phyloP scores from a whole-genome alignment of 2,113 vertebrate genomes.

The Sterrhoptilus dennistouni region DNA sequence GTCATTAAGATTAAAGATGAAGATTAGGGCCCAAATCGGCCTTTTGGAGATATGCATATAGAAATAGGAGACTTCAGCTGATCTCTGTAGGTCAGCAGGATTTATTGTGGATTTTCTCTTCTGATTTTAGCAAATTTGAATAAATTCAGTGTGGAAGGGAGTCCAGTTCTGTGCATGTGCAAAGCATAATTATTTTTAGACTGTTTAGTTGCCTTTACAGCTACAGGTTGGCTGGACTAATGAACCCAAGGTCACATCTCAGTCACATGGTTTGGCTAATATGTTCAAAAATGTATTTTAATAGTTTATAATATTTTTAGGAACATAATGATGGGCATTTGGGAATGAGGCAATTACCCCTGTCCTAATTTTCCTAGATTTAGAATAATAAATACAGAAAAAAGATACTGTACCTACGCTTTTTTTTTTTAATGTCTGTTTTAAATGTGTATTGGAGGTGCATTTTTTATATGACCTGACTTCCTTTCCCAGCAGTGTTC shows the following conservation, averaged over 20 bases:
- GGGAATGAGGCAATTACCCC: background rate
- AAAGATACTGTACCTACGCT: background rate
- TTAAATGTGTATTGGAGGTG: background rate
- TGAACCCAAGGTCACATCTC: background rate
- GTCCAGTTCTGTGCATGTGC: background rate
- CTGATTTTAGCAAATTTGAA: conserved; percentile 33
- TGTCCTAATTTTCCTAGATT: background rate
- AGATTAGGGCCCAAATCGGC: conserved; percentile 54
- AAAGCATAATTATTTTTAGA: background rate
- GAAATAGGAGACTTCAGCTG: conserved; percentile 37
- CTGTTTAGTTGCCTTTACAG: background rate
- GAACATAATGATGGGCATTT: background rate
- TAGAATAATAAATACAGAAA: background rate
- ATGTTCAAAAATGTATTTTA: background rate
- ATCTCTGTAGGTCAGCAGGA: conserved; percentile 12
- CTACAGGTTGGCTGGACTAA: background rate
- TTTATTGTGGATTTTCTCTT: conserved; percentile 45
- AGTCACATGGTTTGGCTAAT: background rate
- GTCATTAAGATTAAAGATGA: conserved; percentile 50
- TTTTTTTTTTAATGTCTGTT: background rate
- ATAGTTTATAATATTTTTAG: background rate
- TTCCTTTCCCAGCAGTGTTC: background rate
- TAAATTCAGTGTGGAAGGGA: background rate
- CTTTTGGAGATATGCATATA: conserved; percentile 22
- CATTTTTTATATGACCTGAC: background rate